Percentiles rank a stretch among this genome's conserved stretches.
These are phyloP conservation scores for Cabera pusaria DNA, from an alignment of 2,888 invertebrate species.

Conservation along the genomic window DNA sequence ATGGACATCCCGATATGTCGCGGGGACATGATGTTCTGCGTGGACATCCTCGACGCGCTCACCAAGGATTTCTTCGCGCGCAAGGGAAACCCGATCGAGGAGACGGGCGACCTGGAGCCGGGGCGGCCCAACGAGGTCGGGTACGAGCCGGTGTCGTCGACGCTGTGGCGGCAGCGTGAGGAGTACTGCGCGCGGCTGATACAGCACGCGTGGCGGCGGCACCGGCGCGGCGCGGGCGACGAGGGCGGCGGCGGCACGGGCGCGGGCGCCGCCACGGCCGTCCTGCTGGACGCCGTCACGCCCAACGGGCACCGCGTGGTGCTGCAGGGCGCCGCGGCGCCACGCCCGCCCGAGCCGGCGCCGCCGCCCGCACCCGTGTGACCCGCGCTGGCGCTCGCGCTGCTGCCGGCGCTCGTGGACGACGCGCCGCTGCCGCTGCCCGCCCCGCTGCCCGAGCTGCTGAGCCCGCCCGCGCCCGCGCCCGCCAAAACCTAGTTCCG, in stretches of 20 bases:
- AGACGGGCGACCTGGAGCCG: constrained; percentile 94
- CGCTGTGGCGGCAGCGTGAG: constrained; percentile 97
- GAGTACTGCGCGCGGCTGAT: constrained; percentile 98
- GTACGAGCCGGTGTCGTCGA: constrained; percentile 97
- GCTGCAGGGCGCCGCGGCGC: constrained; percentile 93
- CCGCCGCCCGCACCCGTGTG: constrained; percentile 88
- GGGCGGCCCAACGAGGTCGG: constrained; percentile 93
- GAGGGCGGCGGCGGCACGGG: constrained; percentile 87
- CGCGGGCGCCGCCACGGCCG: constrained; percentile 93
- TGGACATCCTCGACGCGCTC: constrained; percentile 98
- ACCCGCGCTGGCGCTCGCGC: constrained; percentile 81
- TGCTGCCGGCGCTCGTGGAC: constrained; percentile 78
- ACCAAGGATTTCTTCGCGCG: constrained; percentile 99
- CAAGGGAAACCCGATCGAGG: constrained; percentile 97
- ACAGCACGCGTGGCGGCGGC: constrained; percentile 97
- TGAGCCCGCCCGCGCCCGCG: constrained; percentile 71
- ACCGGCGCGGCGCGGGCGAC: constrained; percentile 85
- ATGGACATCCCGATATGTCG: constrained; percentile 99
- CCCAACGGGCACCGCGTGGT: constrained; percentile 96
- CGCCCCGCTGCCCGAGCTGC: constrained; percentile 79
- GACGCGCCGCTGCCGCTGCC: constrained; percentile 77
- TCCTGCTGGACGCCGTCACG: constrained; percentile 91
- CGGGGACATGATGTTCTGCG: constrained; percentile 98
- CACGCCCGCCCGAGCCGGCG: constrained; percentile 93
- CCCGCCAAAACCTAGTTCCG: constrained; percentile 62